Percentiles rank a stretch among this genome's conserved stretches.
Evolutionary conservation across 2,888 invertebrate species (phyloP).

Genomic region (Noctua fimbriata): DNA sequence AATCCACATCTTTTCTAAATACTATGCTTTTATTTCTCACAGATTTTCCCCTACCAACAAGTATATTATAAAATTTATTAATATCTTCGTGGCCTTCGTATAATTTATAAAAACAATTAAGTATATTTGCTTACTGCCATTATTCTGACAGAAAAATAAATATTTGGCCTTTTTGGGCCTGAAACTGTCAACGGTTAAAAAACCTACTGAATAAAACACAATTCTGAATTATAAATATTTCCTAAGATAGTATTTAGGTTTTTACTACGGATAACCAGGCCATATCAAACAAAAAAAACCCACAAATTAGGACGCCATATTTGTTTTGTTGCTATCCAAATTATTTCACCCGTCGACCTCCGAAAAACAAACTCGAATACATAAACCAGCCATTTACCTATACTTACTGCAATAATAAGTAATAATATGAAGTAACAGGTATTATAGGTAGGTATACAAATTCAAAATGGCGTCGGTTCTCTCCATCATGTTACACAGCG

Average conservation of each 20-base stretch:
- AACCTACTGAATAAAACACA: neutral
- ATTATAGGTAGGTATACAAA: slow-evolving; percentile 20
- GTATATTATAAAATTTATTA: neutral
- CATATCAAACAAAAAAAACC: slow-evolving; percentile 3
- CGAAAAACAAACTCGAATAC: slow-evolving; percentile 19
- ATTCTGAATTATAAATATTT: neutral
- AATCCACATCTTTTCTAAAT: neutral
- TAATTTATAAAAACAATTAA: neutral
- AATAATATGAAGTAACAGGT: slow-evolving; percentile 50
- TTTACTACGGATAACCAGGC: neutral
- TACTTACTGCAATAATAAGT: slow-evolving; percentile 37
- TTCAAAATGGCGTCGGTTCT: slow-evolving; percentile 45
- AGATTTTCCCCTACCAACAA: neutral
- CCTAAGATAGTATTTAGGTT: neutral
- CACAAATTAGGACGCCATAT: neutral
- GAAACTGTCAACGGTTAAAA: neutral
- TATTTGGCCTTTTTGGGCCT: neutral
- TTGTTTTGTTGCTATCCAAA: slow-evolving; percentile 14
- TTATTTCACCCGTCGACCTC: slow-evolving; percentile 9
- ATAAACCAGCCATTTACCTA: slow-evolving; percentile 29
- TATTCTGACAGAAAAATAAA: neutral
- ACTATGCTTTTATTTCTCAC: neutral
- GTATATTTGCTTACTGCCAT: neutral
- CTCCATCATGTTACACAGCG: slow-evolving; percentile 4
- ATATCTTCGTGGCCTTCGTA: neutral